These are phyloP conservation scores for Quadriops clusia DNA, from an alignment of 2,888 invertebrate species.

Conservation along the genomic window DNA sequence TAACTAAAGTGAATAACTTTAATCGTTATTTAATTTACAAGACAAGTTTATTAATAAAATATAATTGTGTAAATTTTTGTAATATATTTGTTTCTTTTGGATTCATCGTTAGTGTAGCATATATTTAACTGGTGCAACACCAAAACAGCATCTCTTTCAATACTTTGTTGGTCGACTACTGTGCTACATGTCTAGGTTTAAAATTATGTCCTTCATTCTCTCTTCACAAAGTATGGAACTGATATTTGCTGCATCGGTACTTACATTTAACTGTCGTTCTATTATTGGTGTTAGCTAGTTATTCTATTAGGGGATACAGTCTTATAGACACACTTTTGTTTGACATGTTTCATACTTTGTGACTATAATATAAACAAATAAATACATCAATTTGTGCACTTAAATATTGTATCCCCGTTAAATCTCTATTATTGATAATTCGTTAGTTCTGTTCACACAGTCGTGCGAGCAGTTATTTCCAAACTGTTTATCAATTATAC, in stretches of 20 bases:
- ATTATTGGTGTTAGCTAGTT: constrained; percentile 15
- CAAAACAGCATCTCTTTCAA: constrained; percentile 10
- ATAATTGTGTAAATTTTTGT: constrained; percentile 41
- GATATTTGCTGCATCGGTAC: constrained; percentile 26
- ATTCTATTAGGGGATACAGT: constrained; percentile 2
- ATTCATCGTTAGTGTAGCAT: constrained; percentile 21
- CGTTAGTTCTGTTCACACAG: constrained; percentile 13
- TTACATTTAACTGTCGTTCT: constrained; percentile 10
- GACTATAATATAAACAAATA: constrained; percentile 23
- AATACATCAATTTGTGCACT: constrained; percentile 33
- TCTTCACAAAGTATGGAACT: constrained; percentile 33
- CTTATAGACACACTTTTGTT: constrained; percentile 19
- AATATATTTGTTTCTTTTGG: constrained; percentile 32
- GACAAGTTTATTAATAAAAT: constrained; percentile 35
- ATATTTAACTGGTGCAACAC: constrained; percentile 21
- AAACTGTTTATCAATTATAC: neutral
- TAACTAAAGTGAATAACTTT: constrained; percentile 32
- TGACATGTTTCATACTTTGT: constrained; percentile 34
- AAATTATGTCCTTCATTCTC: constrained; percentile 11
- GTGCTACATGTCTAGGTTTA: constrained; percentile 25
- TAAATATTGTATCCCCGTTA: constrained; percentile 24
- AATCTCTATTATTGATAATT: constrained; percentile 11
- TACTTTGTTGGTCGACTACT: constrained; percentile 6
- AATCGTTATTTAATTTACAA: constrained; percentile 34
- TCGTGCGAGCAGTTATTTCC: constrained; percentile 15